Evolutionary conservation across 2,888 invertebrate species (phyloP), one percentile per base, ranked within the genome.

Genomic region (Labia minor): DNA sequence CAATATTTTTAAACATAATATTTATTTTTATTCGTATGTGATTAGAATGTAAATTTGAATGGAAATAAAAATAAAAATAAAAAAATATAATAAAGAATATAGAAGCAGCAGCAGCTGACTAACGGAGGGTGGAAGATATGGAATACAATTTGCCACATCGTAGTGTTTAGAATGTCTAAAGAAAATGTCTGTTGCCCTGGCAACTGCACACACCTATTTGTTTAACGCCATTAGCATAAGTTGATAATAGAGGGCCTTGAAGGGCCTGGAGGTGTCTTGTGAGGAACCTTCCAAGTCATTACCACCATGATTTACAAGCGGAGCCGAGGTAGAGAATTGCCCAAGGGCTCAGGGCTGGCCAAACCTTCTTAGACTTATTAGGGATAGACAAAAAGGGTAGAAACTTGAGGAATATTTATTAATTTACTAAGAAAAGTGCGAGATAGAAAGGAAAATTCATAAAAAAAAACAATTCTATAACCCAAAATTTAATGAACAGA

Each of bases 241-340:
- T 49, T 49, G 49, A 49, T 49, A 49, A 49, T 49, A 16, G 49
- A 49, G 49, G 49, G n/a, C 49, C 49, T 49, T 4, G 49, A 49
- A 49, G 49, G 49, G 49, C 49, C 49, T 49, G 6, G 14, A 49
- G 49, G 49, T 49, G 49, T 49, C 49, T 49, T 4, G 2, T 8
- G 49, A 49, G 49, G 49, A 49, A 16, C 49, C 49, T 49, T 49
- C 49, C 49, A 49, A 49, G 49, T 49, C 49, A 49, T 49, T 49
- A 49, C 49, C 49, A 49, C 49, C 14, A 49, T 49, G 49, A 49
- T 49, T 49, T 49, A 49, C 49, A 49, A 14, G n/a, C 49, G 2
- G 49, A 49, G 49, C 49, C 49, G 16, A 49, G 49, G 49, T 14
- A 49, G n/a, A 14, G 16, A 49, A 49, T 49, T 14, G 49, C 49